Base-by-base conservation (phyloP, 2,888 invertebrate genomes). In the Ochropleura leucogaster region DNA sequence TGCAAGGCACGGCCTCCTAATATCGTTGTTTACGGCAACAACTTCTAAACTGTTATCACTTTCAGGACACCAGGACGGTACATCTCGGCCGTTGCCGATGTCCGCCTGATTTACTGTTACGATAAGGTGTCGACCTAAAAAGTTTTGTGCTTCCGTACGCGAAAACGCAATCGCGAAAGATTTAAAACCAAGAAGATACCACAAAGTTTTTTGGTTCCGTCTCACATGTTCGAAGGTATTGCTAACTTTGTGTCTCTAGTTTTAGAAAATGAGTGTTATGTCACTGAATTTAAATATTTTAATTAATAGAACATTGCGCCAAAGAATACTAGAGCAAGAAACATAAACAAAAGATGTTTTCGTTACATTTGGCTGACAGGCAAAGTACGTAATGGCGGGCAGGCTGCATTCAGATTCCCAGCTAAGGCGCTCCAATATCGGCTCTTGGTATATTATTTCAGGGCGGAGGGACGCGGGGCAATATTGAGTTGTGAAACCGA, bases 401-500 rank as follows among this genome's bases (percentile, higher is more conserved):
- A 90, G 90, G 89, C 90, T 93, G 93, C 94, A 94, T 94, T 93
- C 90, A 92, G 91, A 94, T 90, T 92, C 87, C 87, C 90, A 92
- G 91, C 91, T 93, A 90, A 95, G 91, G 90, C 90, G 88, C 87
- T 92, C 88, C 93, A 94, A 95, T 95, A 95, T 95, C 95, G 92
- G 92, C 90, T 87, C 92, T 89, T 88, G 89, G 92, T 92, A 95
- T 96, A 95, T 95, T 95, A 96, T 95, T 95, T 94, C 95, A 95
- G 94, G 91, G 89, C 83, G 86, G 89, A 88, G 91, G 90, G 92
- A 89, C 89, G 90, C 87, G 90, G 90, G 89, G 92, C 92, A 92
- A 95, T 95, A 96, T 96, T 95, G 94, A 96, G 95, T 94, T 95
- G 94, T 93, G 94, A 94, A 95, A 95, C 95, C 94, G 90, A 94